phyloP scores from a whole-genome alignment of 2,888 invertebrate genomes.

The Drosophila anomelani region DNA sequence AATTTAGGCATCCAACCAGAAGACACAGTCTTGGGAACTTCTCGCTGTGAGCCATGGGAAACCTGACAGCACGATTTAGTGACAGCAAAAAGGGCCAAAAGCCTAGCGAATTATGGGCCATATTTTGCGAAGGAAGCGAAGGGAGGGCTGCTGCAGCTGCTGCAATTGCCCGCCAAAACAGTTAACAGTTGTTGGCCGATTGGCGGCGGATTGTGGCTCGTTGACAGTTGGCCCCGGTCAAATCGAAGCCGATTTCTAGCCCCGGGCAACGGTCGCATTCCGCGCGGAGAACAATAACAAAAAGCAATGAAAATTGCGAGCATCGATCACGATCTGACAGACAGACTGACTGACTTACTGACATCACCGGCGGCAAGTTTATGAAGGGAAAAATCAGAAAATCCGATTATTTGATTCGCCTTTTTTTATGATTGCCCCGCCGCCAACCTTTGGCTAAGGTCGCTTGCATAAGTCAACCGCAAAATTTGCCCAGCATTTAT shows the following conservation, averaged over 20 bases:
- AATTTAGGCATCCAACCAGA: conserved; percentile 9
- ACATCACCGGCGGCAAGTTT: conserved; percentile 69
- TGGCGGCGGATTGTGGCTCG: conserved; percentile 45
- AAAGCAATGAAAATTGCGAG: conserved; percentile 43
- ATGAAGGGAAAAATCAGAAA: conserved; percentile 41
- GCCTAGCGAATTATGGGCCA: conserved; percentile 24
- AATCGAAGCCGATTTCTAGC: conserved; percentile 71
- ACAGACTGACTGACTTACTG: conserved; percentile 43
- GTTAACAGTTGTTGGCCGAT: conserved; percentile 22
- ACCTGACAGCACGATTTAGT: conserved; percentile 46
- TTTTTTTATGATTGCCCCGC: conserved; percentile 27
- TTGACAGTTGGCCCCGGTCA: conserved; percentile 68
- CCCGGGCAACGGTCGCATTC: conserved; percentile 72
- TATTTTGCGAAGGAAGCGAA: conserved; percentile 27
- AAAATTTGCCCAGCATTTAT: conserved; percentile 7
- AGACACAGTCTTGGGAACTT: conserved; percentile 35
- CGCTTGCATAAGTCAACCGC: conserved; percentile 27
- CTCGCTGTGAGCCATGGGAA: conserved; percentile 22
- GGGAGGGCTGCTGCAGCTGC: conserved; percentile 51
- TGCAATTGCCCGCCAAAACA: conserved; percentile 32
- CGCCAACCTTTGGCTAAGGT: conserved; percentile 46
- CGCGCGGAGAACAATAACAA: conserved; percentile 53
- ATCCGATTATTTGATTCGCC: conserved; percentile 16
- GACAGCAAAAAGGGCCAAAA: conserved; percentile 44
- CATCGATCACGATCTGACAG: conserved; percentile 72